These are phyloP conservation scores for Thamnophis sirtalis DNA, from an alignment of 2,113 vertebrate genomes.

Conservation along the genomic window DNA sequence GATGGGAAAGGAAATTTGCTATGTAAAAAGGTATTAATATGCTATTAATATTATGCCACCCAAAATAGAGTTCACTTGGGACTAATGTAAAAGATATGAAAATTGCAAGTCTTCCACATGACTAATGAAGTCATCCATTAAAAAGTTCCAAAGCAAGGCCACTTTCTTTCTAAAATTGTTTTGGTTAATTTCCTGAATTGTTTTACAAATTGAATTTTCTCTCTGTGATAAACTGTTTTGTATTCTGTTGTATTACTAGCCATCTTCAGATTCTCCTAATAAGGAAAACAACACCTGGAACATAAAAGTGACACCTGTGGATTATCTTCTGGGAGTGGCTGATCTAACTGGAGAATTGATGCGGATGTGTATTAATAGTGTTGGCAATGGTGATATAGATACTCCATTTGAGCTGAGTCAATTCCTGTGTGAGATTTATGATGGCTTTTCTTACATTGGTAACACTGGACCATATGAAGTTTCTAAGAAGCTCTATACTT, in stretches of 20 bases:
- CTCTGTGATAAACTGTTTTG: background rate
- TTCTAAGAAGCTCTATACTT: slow-evolving; percentile 91
- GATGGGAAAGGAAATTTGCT: background rate
- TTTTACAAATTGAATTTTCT: background rate
- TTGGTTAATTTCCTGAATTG: background rate
- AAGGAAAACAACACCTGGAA: slow-evolving; percentile 62
- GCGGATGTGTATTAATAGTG: slow-evolving; percentile 94
- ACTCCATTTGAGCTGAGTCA: slow-evolving; percentile 93
- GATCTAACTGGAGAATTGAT: slow-evolving; percentile 96
- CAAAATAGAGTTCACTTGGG: background rate
- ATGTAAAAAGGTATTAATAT: background rate
- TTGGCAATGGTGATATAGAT: slow-evolving; percentile 94
- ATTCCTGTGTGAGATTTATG: slow-evolving; percentile 90
- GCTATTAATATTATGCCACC: background rate
- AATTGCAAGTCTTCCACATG: background rate
- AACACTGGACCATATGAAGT: slow-evolving; percentile 97
- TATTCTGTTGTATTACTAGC: slow-evolving; percentile 46
- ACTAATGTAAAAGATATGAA: background rate
- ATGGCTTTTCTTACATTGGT: slow-evolving; percentile 94
- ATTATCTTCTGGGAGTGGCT: slow-evolving; percentile 94
- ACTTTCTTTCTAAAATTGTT: background rate
- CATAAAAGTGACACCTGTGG: slow-evolving; percentile 88
- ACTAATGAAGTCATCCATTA: background rate
- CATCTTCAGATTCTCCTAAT: slow-evolving; percentile 49
- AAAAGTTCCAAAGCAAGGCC: background rate